Evolutionary conservation across 2,888 invertebrate genomes (phyloP).

Genomic region (Agrochola macilenta): DNA sequence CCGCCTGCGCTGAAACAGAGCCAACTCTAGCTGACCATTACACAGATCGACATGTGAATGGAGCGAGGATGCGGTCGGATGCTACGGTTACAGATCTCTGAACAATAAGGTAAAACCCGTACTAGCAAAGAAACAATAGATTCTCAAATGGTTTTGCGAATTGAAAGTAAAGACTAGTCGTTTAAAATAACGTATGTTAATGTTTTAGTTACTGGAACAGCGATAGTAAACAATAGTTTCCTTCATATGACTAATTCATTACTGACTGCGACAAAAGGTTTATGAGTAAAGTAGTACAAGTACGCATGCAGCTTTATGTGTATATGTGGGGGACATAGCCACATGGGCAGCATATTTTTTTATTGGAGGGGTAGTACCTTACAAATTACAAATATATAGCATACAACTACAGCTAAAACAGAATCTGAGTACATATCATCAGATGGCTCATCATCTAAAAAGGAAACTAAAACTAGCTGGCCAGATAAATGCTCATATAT

Average conservation of each 20-base stretch:
- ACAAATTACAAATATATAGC: not conserved
- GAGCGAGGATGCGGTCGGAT: slow-evolving; percentile 73
- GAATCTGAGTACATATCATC: slow-evolving; percentile 3
- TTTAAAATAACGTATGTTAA: slow-evolving; percentile 48
- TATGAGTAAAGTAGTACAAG: slow-evolving; percentile 58
- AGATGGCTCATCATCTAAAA: slow-evolving; percentile 7
- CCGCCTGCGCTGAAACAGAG: slow-evolving; percentile 84
- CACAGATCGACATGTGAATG: slow-evolving; percentile 84
- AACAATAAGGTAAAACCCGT: slow-evolving; percentile 67
- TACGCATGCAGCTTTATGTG: slow-evolving; percentile 32
- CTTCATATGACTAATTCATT: slow-evolving; percentile 52
- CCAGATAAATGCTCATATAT: slow-evolving; percentile 16
- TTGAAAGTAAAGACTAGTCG: slow-evolving; percentile 58
- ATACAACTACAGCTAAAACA: slow-evolving; percentile 4
- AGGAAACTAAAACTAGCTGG: slow-evolving; percentile 6
- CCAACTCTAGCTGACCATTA: slow-evolving; percentile 83
- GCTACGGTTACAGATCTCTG: slow-evolving; percentile 76
- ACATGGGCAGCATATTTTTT: slow-evolving; percentile 18
- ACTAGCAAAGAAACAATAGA: slow-evolving; percentile 65
- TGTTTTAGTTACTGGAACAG: slow-evolving; percentile 48
- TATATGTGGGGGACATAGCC: slow-evolving; percentile 12
- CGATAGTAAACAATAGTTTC: slow-evolving; percentile 44
- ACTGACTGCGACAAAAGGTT: slow-evolving; percentile 41
- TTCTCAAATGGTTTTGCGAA: slow-evolving; percentile 60
- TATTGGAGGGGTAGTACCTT: slow-evolving; percentile 15